phyloP scores from a whole-genome alignment of 2,888 invertebrate genomes.

The Callinectes sapidus region DNA sequence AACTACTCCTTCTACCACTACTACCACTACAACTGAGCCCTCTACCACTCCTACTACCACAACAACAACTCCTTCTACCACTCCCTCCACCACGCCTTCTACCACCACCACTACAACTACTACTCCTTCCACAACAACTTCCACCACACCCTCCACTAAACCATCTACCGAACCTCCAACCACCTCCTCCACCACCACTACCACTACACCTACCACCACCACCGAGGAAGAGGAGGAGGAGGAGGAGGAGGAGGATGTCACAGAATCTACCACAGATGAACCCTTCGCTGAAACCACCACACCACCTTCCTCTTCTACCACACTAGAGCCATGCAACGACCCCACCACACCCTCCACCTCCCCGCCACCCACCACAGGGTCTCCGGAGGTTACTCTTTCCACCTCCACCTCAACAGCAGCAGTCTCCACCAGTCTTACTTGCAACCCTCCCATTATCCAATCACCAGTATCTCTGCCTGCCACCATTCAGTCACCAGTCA shows the following conservation, averaged over 20 bases:
- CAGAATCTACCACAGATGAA: slow-evolving; percentile 8
- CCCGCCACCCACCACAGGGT: neutral
- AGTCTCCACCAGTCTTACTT: neutral
- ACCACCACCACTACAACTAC: neutral
- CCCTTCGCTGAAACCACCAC: neutral
- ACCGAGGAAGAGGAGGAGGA: neutral
- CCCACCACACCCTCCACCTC: neutral
- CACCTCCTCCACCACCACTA: neutral
- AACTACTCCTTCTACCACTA: neutral
- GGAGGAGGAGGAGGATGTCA: neutral
- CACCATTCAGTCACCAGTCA: neutral
- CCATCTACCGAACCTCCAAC: neutral
- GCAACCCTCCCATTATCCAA: slow-evolving; percentile 5
- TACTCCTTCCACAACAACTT: neutral
- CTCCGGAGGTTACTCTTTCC: neutral
- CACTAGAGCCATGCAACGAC: neutral
- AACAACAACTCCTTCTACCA: neutral
- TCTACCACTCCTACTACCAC: neutral
- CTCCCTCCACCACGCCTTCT: neutral
- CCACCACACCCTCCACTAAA: slow-evolving; percentile 8
- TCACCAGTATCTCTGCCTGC: neutral
- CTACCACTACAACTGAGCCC: neutral
- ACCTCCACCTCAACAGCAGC: neutral
- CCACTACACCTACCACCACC: neutral
- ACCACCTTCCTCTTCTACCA: neutral